Conservation (phyloP, 2,797 vertebrate genomes). For the Chelon labrosus region DNA sequence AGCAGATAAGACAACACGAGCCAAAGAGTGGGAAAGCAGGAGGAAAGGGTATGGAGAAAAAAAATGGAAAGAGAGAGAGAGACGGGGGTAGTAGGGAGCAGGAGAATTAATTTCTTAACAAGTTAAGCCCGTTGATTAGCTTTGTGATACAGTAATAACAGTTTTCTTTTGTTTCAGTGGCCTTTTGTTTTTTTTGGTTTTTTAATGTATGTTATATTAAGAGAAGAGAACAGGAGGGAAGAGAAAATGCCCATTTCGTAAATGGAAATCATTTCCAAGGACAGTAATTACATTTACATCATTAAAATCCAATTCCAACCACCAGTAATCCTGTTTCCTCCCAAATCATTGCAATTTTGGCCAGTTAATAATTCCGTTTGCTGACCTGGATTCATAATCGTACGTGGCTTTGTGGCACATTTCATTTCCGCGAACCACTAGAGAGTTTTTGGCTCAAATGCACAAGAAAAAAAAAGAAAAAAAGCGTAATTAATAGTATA, state of each 20-base stretch:
- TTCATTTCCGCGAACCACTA: slow-evolving; percentile 46
- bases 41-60: slow-evolving; percentile 22
- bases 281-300: slow-evolving; percentile 66
- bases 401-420: slow-evolving; percentile 40
- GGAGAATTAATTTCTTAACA: slow-evolving; percentile 29
- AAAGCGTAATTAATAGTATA: neutral
- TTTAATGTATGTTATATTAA: neutral
- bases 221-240: slow-evolving; percentile 10
- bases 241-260: slow-evolving; percentile 21
- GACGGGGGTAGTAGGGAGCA: slow-evolving; percentile 3
- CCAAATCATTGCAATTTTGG: slow-evolving; percentile 52
- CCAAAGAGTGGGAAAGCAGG: slow-evolving; percentile 46
- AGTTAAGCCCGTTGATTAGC: slow-evolving; percentile 28
- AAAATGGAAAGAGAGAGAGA: neutral
- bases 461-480: neutral
- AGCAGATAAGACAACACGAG: slow-evolving; percentile 69
- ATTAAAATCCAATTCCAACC: slow-evolving; percentile 68
- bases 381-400: slow-evolving; percentile 51
- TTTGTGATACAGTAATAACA: slow-evolving; percentile 6
- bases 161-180: slow-evolving; percentile 13
- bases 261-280: slow-evolving; percentile 59
- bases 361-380: slow-evolving; percentile 54
- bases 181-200: neutral
- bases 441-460: slow-evolving; percentile 25
- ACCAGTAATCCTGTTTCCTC: slow-evolving; percentile 59